Conservation (phyloP, 2,113 vertebrate species). For the Sylvicapra grimmia region DNA sequence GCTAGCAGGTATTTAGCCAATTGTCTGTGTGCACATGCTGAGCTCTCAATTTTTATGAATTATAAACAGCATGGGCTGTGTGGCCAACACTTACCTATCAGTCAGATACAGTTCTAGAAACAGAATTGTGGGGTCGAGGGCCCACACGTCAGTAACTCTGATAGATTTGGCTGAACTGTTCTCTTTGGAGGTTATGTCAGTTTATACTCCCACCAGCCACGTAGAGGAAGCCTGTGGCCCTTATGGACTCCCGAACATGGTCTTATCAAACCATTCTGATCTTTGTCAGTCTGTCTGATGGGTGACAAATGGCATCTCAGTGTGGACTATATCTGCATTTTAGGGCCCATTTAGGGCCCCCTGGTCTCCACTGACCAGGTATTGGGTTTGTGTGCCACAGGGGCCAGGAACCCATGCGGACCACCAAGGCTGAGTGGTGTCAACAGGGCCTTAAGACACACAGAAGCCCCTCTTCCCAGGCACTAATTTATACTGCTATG, state of each 20-base stretch:
- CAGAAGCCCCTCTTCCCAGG: not conserved
- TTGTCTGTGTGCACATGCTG: fast-evolving
- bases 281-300: not conserved
- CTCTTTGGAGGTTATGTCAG: fast-evolving
- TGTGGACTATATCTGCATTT: not conserved
- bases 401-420: not conserved
- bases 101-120: not conserved
- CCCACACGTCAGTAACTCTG: fast-evolving
- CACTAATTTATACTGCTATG: constrained; percentile 7
- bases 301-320: not conserved
- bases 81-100: not conserved
- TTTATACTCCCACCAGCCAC: not conserved
- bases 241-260: not conserved
- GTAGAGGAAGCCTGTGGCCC: fast-evolving
- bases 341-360: no score
- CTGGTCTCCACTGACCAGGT: not conserved
- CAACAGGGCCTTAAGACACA: not conserved
- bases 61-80: fast-evolving
- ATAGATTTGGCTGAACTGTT: fast-evolving
- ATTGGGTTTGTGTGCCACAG: not conserved
- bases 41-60: not conserved
- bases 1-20: not conserved
- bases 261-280: not conserved
- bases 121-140: not conserved
- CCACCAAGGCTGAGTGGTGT: not conserved